Evolutionary conservation across 2,113 vertebrate species (phyloP).

Genomic region (western clawed frog (Xenopus tropicalis)): DNA sequence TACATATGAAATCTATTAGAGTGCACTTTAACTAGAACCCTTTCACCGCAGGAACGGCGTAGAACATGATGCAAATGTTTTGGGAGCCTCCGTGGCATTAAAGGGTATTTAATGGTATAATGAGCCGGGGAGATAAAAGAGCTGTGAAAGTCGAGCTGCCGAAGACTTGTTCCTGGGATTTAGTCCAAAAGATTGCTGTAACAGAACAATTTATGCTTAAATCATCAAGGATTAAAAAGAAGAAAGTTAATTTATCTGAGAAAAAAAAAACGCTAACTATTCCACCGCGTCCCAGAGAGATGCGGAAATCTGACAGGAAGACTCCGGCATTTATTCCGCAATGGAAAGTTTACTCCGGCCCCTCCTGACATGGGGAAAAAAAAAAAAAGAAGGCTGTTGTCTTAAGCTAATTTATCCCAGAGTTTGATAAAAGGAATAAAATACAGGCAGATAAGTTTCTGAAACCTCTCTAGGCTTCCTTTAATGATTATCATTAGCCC

Average conservation of each 20-base stretch:
- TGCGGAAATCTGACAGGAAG: conserved; percentile 26
- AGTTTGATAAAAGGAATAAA: conserved; percentile 57
- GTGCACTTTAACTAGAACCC: not conserved
- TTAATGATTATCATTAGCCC: conserved; percentile 63
- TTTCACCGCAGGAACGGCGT: conserved; percentile 1
- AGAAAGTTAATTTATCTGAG: conserved; percentile 47
- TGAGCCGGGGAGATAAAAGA: conserved; percentile 36
- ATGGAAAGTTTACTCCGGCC: conserved; percentile 12
- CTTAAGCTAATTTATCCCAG: conserved; percentile 51
- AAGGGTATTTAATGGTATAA: conserved; percentile 36
- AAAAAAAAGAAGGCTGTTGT: conserved; percentile 45
- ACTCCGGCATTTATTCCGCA: conserved; percentile 35
- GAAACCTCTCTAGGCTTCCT: conserved; percentile 56
- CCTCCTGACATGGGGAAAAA: conserved; percentile 29
- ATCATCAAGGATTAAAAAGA: conserved; percentile 44
- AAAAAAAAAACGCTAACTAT: conserved; percentile 38
- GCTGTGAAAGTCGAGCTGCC: conserved; percentile 27
- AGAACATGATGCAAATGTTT: conserved; percentile 24
- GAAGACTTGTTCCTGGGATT: conserved; percentile 39
- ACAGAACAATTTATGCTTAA: conserved; percentile 42
- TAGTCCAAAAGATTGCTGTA: conserved; percentile 42
- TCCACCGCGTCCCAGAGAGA: conserved; percentile 40
- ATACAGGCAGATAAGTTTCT: conserved; percentile 59
- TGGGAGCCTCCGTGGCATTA: conserved; percentile 19
- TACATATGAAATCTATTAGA: not conserved